A percentile compares a stretch with the other conserved stretches of the same genome.
Evolutionary conservation across 2,797 vertebrate genomes (phyloP).

Genomic region (Austrolebias charrua): DNA sequence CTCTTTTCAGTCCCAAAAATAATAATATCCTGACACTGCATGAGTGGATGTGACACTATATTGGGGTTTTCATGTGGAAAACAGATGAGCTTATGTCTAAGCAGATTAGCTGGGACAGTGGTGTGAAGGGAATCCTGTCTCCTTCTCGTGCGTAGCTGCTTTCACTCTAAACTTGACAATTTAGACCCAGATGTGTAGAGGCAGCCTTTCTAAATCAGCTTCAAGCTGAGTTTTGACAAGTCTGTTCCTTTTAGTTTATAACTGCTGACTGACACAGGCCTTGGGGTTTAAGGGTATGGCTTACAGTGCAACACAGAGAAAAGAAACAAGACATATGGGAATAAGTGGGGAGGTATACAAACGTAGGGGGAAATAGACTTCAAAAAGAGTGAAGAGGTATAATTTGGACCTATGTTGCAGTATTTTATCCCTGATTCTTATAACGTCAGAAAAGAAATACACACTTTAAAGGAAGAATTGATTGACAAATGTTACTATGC

Average conservation of each 20-base stretch:
- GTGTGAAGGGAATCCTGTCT: slow-evolving; percentile 66
- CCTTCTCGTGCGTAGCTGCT: slow-evolving; percentile 28
- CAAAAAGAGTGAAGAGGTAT: slow-evolving; percentile 12
- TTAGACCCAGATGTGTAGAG: slow-evolving; percentile 39
- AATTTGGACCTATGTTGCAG: slow-evolving; percentile 23
- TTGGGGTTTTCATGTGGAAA: slow-evolving; percentile 60
- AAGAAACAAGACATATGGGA: slow-evolving; percentile 28
- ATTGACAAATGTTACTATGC: slow-evolving; percentile 5
- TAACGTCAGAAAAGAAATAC: neutral
- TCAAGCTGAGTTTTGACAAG: slow-evolving; percentile 65
- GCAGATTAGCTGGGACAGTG: slow-evolving; percentile 68
- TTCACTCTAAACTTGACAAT: slow-evolving; percentile 40
- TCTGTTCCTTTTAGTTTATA: slow-evolving; percentile 59
- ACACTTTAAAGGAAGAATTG: neutral
- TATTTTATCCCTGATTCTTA: neutral
- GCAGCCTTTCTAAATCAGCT: slow-evolving; percentile 60
- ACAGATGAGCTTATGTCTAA: slow-evolving; percentile 72
- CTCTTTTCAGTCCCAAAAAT: slow-evolving; percentile 36
- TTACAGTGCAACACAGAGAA: slow-evolving; percentile 45
- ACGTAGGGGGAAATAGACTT: neutral
- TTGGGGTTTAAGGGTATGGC: slow-evolving; percentile 42
- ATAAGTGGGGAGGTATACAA: slow-evolving; percentile 23
- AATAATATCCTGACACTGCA: slow-evolving; percentile 46
- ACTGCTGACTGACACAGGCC: slow-evolving; percentile 58
- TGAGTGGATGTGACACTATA: slow-evolving; percentile 52